phyloP scores from a whole-genome alignment of 2,888 invertebrate genomes.

The Axea sp. region DNA sequence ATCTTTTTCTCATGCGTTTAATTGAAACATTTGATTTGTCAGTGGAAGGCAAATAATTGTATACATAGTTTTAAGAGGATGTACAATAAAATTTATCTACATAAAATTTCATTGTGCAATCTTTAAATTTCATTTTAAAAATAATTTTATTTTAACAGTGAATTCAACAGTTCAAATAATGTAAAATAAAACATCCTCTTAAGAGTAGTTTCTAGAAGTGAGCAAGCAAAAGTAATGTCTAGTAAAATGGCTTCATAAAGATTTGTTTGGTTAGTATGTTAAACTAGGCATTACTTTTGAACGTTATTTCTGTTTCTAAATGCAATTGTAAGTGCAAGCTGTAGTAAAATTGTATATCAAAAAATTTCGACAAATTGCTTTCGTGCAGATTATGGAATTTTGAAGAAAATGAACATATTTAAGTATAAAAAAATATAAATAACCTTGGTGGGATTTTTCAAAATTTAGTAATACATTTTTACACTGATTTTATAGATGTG shows the following conservation, averaged over 20 bases:
- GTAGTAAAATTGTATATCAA: neutral
- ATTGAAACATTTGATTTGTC: conserved; percentile 20
- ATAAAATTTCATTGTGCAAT: too few relatives aligned
- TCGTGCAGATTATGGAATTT: too few relatives aligned
- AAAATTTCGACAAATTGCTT: neutral
- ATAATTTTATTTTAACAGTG: too few relatives aligned
- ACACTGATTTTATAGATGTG: too few relatives aligned
- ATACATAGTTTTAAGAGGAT: neutral
- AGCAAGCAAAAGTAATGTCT: neutral
- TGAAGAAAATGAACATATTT: too few relatives aligned
- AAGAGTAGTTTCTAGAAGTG: neutral
- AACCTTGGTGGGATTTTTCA: too few relatives aligned
- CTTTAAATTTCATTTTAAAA: too few relatives aligned
- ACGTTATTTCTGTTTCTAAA: neutral
- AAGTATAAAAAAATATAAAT: too few relatives aligned
- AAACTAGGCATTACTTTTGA: neutral
- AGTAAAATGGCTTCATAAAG: neutral
- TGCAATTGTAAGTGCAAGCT: neutral
- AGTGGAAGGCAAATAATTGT: conserved; percentile 17
- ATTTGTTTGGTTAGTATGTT: too few relatives aligned
- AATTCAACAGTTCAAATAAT: too few relatives aligned
- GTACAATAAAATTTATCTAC: neutral
- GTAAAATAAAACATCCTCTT: too few relatives aligned
- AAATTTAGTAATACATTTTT: too few relatives aligned
- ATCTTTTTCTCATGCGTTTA: neutral